Evolutionary conservation across 2,113 vertebrate genomes (phyloP).

Genomic region (Crotophaga sulcirostris): DNA sequence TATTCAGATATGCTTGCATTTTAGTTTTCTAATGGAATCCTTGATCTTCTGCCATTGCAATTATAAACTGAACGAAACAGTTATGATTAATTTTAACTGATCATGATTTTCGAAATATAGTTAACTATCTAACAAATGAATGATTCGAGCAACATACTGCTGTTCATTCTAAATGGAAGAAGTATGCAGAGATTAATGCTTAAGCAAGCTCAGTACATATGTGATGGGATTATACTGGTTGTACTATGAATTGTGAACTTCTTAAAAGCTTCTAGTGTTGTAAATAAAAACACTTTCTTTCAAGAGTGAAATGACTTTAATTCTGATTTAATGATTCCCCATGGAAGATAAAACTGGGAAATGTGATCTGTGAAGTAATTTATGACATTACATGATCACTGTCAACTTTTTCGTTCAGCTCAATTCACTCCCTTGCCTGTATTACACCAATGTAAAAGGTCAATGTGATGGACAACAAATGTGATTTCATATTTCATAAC

Average conservation of each 20-base stretch:
- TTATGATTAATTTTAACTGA: background rate
- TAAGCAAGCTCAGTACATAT: background rate
- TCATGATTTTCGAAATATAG: background rate
- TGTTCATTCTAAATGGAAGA: background rate
- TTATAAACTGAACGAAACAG: background rate
- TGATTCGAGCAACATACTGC: background rate
- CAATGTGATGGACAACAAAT: background rate
- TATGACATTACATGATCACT: background rate
- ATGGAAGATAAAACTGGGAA: background rate
- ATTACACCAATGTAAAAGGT: background rate
- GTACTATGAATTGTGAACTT: background rate
- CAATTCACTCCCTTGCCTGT: background rate
- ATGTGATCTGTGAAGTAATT: background rate
- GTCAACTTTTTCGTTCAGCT: background rate
- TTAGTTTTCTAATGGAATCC: background rate
- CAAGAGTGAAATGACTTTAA: background rate
- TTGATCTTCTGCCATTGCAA: background rate
- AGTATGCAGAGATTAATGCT: background rate
- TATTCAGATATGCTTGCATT: background rate
- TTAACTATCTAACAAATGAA: background rate
- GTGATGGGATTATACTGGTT: background rate
- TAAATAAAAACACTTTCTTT: background rate
- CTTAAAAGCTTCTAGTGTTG: background rate
- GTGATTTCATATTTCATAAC: background rate
- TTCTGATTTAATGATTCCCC: background rate